Evolutionary conservation across 2,888 invertebrate genomes (phyloP).

Genomic region (Microplitis deprimator): DNA sequence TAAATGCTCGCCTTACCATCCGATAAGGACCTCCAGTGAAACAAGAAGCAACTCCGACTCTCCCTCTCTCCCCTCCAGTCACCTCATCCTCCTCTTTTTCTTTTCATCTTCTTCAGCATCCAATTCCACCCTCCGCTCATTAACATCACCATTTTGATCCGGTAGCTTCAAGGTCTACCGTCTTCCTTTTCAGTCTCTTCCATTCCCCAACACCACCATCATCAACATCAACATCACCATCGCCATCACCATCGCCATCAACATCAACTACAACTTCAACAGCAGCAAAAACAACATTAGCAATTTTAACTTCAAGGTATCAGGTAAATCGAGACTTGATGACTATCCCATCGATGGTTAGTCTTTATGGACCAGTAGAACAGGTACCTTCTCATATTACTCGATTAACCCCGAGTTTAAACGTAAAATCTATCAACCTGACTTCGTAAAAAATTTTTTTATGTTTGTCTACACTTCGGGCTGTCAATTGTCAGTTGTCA

Average conservation of each 20-base stretch:
- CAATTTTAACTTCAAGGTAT: conserved; percentile 52
- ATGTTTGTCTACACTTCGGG: background rate
- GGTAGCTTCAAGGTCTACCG: conserved; percentile 43
- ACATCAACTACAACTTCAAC: conserved; percentile 26
- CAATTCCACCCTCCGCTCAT: conserved; percentile 43
- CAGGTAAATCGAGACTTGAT: conserved; percentile 41
- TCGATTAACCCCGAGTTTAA: background rate
- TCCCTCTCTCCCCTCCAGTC: background rate
- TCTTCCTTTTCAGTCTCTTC: conserved; percentile 42
- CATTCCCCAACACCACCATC: background rate
- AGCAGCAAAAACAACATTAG: background rate
- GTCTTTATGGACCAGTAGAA: conserved; percentile 54
- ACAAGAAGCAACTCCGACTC: conserved; percentile 38
- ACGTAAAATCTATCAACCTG: background rate
- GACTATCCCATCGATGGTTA: conserved; percentile 57
- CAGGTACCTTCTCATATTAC: conserved; percentile 16
- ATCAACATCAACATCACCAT: background rate
- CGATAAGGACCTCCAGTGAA: conserved; percentile 56
- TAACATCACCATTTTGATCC: conserved; percentile 43
- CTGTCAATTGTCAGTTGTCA: background rate
- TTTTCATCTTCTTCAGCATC: conserved; percentile 45
- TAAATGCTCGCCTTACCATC: conserved; percentile 69
- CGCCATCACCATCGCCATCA: background rate
- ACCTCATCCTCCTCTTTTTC: conserved; percentile 42
- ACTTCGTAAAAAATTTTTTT: background rate